These are phyloP conservation scores for Nomada goodeniana DNA, from an alignment of 2,888 invertebrate species.

Conservation along the genomic window DNA sequence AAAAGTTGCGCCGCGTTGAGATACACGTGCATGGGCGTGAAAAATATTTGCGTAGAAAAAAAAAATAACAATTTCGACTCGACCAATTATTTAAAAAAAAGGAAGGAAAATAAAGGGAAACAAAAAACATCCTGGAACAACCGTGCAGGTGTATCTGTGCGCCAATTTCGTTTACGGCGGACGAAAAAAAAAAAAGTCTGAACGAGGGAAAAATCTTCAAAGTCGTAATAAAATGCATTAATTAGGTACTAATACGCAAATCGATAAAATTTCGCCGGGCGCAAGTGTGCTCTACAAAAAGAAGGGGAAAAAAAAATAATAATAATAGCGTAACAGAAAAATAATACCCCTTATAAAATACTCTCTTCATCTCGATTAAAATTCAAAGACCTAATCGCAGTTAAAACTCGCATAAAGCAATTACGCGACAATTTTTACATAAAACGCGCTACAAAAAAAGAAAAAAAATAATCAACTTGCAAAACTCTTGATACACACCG, in stretches of 20 bases:
- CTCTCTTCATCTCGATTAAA: constrained; percentile 31
- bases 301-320: constrained; percentile 14
- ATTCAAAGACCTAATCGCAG: constrained; percentile 17
- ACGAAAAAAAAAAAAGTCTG: constrained; percentile 3
- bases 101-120: background rate
- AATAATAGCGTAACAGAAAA: constrained; percentile 45
- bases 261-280: constrained; percentile 53
- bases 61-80: constrained; percentile 49
- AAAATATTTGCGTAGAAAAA: constrained; percentile 56
- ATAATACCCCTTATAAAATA: constrained; percentile 58
- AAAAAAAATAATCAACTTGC: constrained; percentile 8
- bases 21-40: constrained; percentile 30
- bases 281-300: constrained; percentile 49
- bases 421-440: constrained; percentile 30
- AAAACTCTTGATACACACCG: constrained; percentile 17
- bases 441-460: constrained; percentile 41
- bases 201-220: constrained; percentile 27
- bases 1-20: constrained; percentile 24
- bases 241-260: constrained; percentile 27
- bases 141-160: constrained; percentile 37
- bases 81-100: constrained; percentile 24
- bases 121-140: constrained; percentile 12
- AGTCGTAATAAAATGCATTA: constrained; percentile 34
- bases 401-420: constrained; percentile 35
- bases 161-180: background rate